A percentile compares a stretch with the other conserved stretches of the same genome.
Evolutionary conservation across 1,140 invertebrate species (phyloP).

Genomic region (Microplitis mediator): DNA sequence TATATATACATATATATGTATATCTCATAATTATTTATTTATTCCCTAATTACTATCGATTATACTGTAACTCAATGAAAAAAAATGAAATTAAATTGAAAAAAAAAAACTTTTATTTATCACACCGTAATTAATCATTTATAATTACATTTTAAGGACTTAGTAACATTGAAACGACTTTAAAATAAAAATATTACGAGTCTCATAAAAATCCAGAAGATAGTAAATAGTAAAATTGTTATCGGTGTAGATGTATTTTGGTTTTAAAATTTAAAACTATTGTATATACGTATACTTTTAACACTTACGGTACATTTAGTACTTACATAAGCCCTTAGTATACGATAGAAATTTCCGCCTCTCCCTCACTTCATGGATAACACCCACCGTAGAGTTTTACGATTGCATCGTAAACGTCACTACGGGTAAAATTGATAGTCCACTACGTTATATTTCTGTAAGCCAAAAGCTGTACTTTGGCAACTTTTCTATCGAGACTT

Average conservation of each 20-base stretch:
- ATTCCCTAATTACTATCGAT: no score
- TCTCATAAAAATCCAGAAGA: neutral
- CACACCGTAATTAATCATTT: no score
- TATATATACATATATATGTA: no score
- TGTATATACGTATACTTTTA: neutral
- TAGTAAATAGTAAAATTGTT: neutral
- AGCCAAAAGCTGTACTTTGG: neutral
- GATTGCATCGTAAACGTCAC: slow-evolving; percentile 53
- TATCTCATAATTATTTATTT: no score
- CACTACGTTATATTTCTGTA: slow-evolving; percentile 37
- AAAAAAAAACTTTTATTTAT: neutral
- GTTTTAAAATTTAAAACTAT: neutral
- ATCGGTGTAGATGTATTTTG: neutral
- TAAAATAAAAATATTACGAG: no score
- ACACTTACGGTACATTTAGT: neutral
- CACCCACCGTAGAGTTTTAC: slow-evolving; percentile 45
- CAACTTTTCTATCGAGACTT: neutral
- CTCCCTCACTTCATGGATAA: slow-evolving; percentile 30
- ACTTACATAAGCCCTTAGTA: slow-evolving; percentile 41
- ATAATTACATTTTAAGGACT: no score
- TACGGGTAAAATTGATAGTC: slow-evolving; percentile 51
- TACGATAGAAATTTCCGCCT: slow-evolving; percentile 40
- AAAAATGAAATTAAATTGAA: neutral
- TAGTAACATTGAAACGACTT: no score
- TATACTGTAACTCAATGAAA: no score